Conservation (phyloP, 2,113 vertebrate species). For the Pan troglodytes region NHGRI_mPanTro3-v2.1_pri NC_072408.2:39893501-39894000, state of each 20-base stretch:
- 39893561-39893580: constrained; percentile 98
- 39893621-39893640: constrained; percentile 96
- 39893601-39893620: constrained; percentile 95
- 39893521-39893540: constrained; percentile 93
- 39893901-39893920: constrained; percentile 95
- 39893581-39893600: constrained; percentile 97
- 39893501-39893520: constrained; percentile 92
- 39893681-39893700: constrained; percentile 86
- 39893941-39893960: constrained; percentile 97
- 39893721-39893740: constrained; percentile 88
- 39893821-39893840: constrained; percentile 85
- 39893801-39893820: constrained; percentile 89
- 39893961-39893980: constrained; percentile 96
- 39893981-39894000: constrained; percentile 93
- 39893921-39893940: constrained; percentile 96
- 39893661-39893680: constrained; percentile 95
- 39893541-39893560: constrained; percentile 97
- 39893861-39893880: constrained; percentile 75
- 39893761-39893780: constrained; percentile 93
- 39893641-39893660: constrained; percentile 95
- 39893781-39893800: constrained; percentile 88
- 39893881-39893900: constrained; percentile 89
- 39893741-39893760: constrained; percentile 84
- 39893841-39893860: constrained; percentile 78
- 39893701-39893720: constrained; percentile 91